Percentiles rank a stretch among this genome's conserved stretches.
These are phyloP conservation scores for Pterois miles DNA, from an alignment of 2,797 vertebrate genomes.

Conservation along the genomic window DNA sequence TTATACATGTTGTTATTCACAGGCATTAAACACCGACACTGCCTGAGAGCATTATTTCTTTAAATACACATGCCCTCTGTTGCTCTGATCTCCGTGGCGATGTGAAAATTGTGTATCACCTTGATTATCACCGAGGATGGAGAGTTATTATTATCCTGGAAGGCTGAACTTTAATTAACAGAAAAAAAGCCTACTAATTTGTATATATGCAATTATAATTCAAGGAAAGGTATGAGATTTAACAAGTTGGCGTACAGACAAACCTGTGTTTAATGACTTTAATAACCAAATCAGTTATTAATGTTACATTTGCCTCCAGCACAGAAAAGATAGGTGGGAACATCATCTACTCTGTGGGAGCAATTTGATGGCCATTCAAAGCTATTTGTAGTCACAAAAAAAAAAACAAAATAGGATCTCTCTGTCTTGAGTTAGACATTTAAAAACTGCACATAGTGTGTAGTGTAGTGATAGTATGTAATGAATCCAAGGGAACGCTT, in stretches of 20 bases:
- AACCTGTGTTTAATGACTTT: background rate
- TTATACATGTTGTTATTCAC: background rate
- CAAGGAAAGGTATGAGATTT: background rate
- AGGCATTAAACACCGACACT: background rate
- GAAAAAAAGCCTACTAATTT: background rate
- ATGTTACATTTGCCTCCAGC: background rate
- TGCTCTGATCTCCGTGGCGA: constrained; percentile 1
- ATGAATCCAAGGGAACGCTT: background rate
- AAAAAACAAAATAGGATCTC: background rate
- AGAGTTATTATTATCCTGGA: constrained; percentile 12
- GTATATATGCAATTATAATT: background rate
- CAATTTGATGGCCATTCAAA: background rate
- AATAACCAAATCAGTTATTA: background rate
- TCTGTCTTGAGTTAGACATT: constrained; percentile 8
- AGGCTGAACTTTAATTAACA: constrained; percentile 12
- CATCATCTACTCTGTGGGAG: background rate
- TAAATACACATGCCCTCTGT: background rate
- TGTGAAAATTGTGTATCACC: constrained; percentile 5
- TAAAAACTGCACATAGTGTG: background rate
- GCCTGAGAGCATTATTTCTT: background rate
- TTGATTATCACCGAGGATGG: constrained; percentile 18
- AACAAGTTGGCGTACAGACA: background rate
- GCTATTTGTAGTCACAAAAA: background rate
- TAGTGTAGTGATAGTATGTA: too few species aligned
- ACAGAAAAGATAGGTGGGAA: background rate